Evolutionary conservation across 2,113 vertebrate genomes (phyloP), one percentile per base, ranked within the genome.

Genomic region (Apteryx owenii): DNA sequence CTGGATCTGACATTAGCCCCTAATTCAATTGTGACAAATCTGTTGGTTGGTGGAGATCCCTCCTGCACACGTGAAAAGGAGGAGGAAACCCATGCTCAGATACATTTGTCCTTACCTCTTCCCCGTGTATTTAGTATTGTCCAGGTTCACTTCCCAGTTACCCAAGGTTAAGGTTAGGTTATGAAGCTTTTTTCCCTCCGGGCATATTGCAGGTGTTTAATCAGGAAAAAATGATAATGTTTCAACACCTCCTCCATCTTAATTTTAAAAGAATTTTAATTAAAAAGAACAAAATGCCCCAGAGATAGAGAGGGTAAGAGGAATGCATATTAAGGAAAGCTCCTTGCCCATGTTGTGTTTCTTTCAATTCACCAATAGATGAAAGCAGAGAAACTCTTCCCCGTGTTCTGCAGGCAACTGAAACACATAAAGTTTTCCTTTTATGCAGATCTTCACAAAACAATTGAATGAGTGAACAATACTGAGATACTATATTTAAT

Each of bases 401-500:
- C 42, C 40, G 23, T 36, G 11, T 56, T 46, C 23, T 51, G n/a
- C 40, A 61, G 29, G 5, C 25, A 66, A 33, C 10, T 0, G 4
- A 69, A 36, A 14, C 8, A 3, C 31, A 51, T 10, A 13, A 38
- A 38, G 4, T 40, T 53, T 88, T 70, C 12, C 4, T 40, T 78
- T 53, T 36, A 60, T 70, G 33, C 3, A 86, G 73, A 70, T 51
- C 1, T 7, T 71, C 12, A 38, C 53, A 5, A 1, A 58, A 36
- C 0, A 0, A 31, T 71, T 15, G 54, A 65, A 69, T 10, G 17
- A 33, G 2, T 77, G n/a, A 88, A 85, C 33, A 82, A 93, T 92
- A 95, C 44, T 66, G 40, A 89, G 48, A 38, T 65, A 92, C 87
- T 87, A 62, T 81, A 91, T 98, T 92, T 97, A 96, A 48, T 90